Evolutionary conservation across 2,113 vertebrate genomes (phyloP).

Genomic region (Corythornis vintsioides): DNA sequence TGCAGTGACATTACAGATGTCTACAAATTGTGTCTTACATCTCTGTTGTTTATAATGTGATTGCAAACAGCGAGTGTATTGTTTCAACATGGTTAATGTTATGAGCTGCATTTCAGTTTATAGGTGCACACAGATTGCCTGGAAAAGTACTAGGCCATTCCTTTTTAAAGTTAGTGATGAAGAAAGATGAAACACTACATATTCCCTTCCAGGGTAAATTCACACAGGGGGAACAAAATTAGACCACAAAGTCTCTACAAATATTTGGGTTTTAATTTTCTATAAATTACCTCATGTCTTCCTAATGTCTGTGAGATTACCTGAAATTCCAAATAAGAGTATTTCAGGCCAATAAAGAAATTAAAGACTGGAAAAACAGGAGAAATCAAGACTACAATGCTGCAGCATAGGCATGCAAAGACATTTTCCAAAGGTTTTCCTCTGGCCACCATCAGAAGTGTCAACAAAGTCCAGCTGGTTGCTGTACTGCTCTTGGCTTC

Average conservation of each 20-base stretch:
- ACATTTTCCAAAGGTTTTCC: not conserved
- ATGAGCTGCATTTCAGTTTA: constrained; percentile 55
- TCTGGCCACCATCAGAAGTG: not conserved
- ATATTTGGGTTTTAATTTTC: not conserved
- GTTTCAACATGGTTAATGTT: constrained; percentile 48
- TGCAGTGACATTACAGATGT: constrained; percentile 20
- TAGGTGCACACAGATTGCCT: constrained; percentile 34
- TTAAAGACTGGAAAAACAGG: not conserved
- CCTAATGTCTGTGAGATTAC: not conserved
- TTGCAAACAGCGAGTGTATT: constrained; percentile 15
- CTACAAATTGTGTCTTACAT: constrained; percentile 47
- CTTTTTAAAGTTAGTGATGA: not conserved
- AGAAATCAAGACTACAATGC: not conserved
- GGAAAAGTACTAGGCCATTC: constrained; percentile 35
- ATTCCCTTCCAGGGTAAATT: not conserved
- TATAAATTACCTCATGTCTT: not conserved
- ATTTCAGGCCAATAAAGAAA: not conserved
- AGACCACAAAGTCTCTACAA: not conserved
- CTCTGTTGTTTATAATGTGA: constrained; percentile 29
- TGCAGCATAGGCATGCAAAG: not conserved
- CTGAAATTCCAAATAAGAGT: not conserved
- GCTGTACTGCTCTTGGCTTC: constrained; percentile 10
- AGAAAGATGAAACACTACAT: not conserved
- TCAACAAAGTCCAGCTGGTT: constrained; percentile 30
- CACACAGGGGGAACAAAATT: not conserved